phyloP scores from a whole-genome alignment of 2,888 invertebrate species.

The Cheilosia impressa region DNA sequence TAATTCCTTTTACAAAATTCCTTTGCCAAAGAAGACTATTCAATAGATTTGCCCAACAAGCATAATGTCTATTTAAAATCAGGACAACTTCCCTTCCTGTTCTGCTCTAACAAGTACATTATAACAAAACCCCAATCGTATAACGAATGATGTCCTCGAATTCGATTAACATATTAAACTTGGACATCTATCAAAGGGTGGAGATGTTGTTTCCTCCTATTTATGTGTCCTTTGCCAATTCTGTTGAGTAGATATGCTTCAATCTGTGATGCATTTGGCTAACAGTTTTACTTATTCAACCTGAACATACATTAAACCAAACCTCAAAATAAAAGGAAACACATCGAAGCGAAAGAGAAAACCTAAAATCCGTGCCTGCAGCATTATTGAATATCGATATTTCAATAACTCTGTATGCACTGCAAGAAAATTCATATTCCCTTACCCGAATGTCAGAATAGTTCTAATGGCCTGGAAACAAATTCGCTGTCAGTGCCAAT shows the following conservation, averaged over 20 bases:
- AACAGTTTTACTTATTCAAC: background rate
- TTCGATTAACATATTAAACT: constrained; percentile 16
- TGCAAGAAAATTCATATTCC: constrained; percentile 16
- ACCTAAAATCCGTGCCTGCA: background rate
- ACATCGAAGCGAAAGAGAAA: background rate
- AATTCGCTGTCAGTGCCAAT: constrained; percentile 38
- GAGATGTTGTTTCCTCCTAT: background rate
- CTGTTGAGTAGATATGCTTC: background rate
- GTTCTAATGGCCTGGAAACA: constrained; percentile 27
- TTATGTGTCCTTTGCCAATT: background rate
- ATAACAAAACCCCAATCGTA: background rate
- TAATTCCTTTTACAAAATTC: no score
- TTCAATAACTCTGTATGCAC: background rate
- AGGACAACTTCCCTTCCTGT: background rate
- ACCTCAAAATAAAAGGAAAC: background rate
- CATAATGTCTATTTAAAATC: background rate
- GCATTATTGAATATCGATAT: constrained; percentile 25
- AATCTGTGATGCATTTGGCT: background rate
- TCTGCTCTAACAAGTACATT: background rate
- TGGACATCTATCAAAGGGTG: constrained; percentile 18
- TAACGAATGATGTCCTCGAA: background rate
- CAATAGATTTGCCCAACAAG: no score
- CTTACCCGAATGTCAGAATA: background rate
- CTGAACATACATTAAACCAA: background rate
- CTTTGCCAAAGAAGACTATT: no score